Percentiles rank a stretch among this genome's conserved stretches.
phyloP scores from a whole-genome alignment of 1,140 invertebrate species.

The Drosophila subobscura region DNA sequence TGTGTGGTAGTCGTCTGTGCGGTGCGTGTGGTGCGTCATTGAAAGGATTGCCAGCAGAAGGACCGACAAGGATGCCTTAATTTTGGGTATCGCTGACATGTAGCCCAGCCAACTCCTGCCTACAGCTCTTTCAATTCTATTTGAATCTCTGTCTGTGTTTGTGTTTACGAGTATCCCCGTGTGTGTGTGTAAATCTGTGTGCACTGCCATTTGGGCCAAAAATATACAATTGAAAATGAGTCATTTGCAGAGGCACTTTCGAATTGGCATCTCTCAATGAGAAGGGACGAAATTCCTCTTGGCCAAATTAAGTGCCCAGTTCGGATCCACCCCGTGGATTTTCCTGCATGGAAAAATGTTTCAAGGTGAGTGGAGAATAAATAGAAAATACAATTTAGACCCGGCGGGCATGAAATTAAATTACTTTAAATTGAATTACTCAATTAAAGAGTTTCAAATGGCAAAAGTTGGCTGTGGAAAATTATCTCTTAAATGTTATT shows the following conservation, averaged over 20 bases:
- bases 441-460: no score
- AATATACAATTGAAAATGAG: slow-evolving; percentile 36
- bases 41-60: slow-evolving; percentile 9
- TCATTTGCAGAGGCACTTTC: slow-evolving; percentile 41
- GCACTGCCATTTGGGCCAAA: slow-evolving; percentile 25
- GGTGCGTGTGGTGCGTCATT: background rate
- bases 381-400: background rate
- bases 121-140: no score
- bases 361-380: slow-evolving; percentile 23
- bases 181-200: slow-evolving; percentile 36
- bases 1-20: background rate
- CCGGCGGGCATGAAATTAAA: no score
- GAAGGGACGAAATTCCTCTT: slow-evolving; percentile 18
- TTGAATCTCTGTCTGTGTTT: no score
- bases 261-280: slow-evolving; percentile 33
- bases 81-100: slow-evolving; percentile 5
- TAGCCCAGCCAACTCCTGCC: no score
- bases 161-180: slow-evolving; percentile 3
- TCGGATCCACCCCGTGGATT: background rate
- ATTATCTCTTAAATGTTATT: no score
- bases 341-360: background rate
- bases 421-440: no score
- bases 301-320: slow-evolving; percentile 38
- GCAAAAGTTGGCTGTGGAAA: no score
- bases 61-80: slow-evolving; percentile 13